Evolutionary conservation across 2,888 invertebrate species (phyloP).

Genomic region (Euproctis similis): DNA sequence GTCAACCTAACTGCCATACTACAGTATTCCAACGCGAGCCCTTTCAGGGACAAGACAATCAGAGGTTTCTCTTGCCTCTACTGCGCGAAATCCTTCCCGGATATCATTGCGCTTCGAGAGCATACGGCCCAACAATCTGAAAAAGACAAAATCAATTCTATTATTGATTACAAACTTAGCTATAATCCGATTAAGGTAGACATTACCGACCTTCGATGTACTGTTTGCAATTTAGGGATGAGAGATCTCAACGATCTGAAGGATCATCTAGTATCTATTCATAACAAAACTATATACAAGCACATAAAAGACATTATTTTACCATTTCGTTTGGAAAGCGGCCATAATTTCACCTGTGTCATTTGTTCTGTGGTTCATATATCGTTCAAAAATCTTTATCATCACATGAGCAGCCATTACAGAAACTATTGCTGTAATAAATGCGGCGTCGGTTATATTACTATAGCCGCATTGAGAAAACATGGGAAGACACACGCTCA

Average conservation of each 20-base stretch:
- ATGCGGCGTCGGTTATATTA: constrained; percentile 62
- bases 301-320: constrained; percentile 66
- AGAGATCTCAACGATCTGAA: constrained; percentile 55
- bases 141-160: constrained; percentile 60
- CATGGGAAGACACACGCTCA: constrained; percentile 66
- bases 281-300: constrained; percentile 54
- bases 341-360: constrained; percentile 55
- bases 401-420: constrained; percentile 68
- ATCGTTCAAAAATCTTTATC: constrained; percentile 64
- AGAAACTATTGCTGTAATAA: constrained; percentile 66
- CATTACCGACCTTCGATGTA: constrained; percentile 55
- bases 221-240: constrained; percentile 47
- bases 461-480: constrained; percentile 62
- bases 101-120: constrained; percentile 47
- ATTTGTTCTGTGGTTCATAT: constrained; percentile 59
- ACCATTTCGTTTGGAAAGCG: constrained; percentile 58
- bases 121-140: constrained; percentile 56
- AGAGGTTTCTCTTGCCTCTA: constrained; percentile 67
- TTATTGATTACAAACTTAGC: constrained; percentile 66
- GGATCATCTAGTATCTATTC: constrained; percentile 47
- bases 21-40: constrained; percentile 67
- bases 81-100: constrained; percentile 53
- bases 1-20: constrained; percentile 64
- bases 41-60: constrained; percentile 63
- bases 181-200: constrained; percentile 68